These are phyloP conservation scores for Pristiophorus japonicus DNA, from an alignment of 2,113 vertebrate species.

Conservation along the genomic window DNA sequence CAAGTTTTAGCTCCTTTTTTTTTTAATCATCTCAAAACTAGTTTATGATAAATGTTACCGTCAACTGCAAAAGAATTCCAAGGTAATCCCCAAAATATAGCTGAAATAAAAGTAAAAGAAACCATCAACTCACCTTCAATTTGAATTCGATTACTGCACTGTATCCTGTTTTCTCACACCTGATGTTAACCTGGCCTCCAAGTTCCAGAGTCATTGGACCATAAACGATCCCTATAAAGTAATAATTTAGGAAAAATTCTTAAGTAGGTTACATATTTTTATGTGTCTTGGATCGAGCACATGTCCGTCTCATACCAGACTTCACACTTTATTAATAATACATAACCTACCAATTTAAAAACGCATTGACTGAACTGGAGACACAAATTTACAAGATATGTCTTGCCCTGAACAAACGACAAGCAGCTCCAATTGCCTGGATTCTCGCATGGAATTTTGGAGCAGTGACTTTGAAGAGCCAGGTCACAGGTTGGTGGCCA, in stretches of 20 bases:
- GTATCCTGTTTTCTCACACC: conserved; percentile 95
- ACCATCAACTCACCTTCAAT: conserved; percentile 69
- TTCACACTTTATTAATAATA: not conserved
- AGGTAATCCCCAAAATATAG: not conserved
- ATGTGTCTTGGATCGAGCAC: not conserved
- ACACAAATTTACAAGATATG: not conserved
- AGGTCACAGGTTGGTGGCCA: not conserved
- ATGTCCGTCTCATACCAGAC: not conserved
- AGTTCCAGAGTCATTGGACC: conserved; percentile 97
- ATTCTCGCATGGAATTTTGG: not conserved
- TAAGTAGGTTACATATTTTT: not conserved
- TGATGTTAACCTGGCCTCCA: conserved; percentile 80
- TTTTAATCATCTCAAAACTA: not conserved
- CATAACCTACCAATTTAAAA: not conserved
- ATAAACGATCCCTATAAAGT: conserved; percentile 80
- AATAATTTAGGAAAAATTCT: conserved; percentile 23
- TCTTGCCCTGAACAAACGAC: not conserved
- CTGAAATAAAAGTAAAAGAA: not conserved
- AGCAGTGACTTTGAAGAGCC: not conserved
- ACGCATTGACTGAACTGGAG: not conserved
- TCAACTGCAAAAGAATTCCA: not conserved
- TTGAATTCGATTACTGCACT: conserved; percentile 93
- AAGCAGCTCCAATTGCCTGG: not conserved
- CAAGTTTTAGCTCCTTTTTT: not conserved
- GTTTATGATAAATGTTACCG: not conserved